These are phyloP conservation scores for Rhadina sibilatrix DNA, from an alignment of 2,113 vertebrate species.

Conservation along the genomic window DNA sequence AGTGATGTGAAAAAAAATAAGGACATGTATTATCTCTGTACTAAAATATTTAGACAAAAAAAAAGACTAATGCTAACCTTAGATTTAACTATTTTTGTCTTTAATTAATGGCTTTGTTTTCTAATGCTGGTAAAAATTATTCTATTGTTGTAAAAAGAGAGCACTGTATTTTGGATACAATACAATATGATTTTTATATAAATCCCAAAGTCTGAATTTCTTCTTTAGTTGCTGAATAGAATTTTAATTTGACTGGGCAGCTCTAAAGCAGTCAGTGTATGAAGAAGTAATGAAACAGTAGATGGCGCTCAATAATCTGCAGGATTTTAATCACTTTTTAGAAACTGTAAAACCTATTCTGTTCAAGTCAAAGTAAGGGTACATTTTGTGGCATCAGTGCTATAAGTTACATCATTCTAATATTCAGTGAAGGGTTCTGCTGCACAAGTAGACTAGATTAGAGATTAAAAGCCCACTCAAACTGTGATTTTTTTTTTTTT, in stretches of 20 bases:
- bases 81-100: background rate
- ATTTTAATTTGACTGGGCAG: background rate
- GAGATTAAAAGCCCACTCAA: background rate
- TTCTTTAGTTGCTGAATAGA: background rate
- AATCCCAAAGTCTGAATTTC: background rate
- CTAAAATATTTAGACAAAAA: background rate
- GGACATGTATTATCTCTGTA: background rate
- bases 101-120: background rate
- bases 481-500: background rate
- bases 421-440: background rate
- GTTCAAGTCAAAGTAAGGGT: background rate
- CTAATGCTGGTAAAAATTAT: background rate
- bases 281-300: background rate
- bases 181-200: background rate
- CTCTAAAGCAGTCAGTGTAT: background rate
- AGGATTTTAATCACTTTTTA: background rate
- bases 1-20: background rate
- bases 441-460: background rate
- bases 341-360: background rate
- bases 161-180: background rate
- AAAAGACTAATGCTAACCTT: background rate
- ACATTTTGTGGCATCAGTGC: background rate
- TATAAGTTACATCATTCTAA: background rate
- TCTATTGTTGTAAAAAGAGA: background rate
- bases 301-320: conserved; percentile 37